Evolutionary conservation across 2,797 vertebrate species (phyloP).

Genomic region (Hydrophis major): DNA sequence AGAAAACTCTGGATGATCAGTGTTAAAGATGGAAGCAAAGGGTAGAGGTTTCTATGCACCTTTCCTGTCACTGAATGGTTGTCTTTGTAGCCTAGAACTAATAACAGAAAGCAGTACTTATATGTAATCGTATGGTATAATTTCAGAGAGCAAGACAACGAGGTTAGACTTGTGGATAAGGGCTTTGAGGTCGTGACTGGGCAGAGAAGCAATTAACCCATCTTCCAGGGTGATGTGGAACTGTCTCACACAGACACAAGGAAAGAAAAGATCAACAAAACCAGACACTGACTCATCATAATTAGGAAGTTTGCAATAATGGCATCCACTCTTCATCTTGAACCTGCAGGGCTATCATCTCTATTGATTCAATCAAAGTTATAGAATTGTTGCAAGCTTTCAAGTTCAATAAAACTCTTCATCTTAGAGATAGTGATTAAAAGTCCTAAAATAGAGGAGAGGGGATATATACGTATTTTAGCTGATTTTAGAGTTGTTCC

Average conservation of each 20-base stretch:
- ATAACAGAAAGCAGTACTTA: not conserved
- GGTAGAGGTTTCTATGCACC: not conserved
- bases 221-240: not conserved
- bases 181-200: not conserved
- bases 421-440: not conserved
- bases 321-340: not conserved
- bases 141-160: not conserved
- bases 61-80: not conserved
- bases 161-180: not conserved
- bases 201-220: not conserved
- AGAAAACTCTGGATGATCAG: not conserved
- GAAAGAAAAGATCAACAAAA: not conserved
- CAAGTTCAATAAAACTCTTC: not conserved
- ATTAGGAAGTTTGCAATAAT: not conserved
- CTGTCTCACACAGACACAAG: not conserved
- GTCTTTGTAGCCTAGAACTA: not conserved
- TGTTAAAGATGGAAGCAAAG: not conserved
- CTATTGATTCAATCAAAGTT: not conserved
- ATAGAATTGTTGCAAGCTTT: not conserved
- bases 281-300: not conserved
- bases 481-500: not conserved
- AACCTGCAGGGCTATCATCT: not conserved
- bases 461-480: not conserved
- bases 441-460: not conserved
- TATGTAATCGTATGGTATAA: not conserved